These are phyloP conservation scores for Caenorhabditis afra DNA, from an alignment of 2,888 invertebrate genomes.

Conservation along the genomic window DNA sequence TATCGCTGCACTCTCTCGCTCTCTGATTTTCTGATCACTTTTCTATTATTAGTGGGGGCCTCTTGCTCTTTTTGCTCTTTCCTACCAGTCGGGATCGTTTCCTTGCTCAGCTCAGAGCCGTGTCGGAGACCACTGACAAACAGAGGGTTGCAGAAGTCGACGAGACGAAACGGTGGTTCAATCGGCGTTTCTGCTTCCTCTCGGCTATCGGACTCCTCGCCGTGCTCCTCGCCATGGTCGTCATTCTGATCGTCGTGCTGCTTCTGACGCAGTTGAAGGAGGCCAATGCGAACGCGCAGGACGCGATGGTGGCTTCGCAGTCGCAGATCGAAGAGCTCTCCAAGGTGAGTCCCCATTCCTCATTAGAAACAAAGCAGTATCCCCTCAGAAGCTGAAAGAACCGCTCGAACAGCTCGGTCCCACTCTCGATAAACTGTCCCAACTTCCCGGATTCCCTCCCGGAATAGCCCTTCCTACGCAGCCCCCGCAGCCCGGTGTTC, in stretches of 20 bases:
- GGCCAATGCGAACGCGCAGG: constrained; percentile 34
- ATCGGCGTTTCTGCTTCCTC: constrained; percentile 45
- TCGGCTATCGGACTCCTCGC: constrained; percentile 24
- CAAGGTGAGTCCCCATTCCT: constrained; percentile 15
- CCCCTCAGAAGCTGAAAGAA: constrained; percentile 39
- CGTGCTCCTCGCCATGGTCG: constrained; percentile 35
- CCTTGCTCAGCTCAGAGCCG: constrained; percentile 8
- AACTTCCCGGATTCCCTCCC: constrained; percentile 17
- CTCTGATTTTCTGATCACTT: constrained; percentile 43
- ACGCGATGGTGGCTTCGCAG: constrained; percentile 21
- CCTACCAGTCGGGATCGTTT: constrained; percentile 9
- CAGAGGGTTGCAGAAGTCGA: constrained; percentile 45
- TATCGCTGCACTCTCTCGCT: constrained; percentile 2
- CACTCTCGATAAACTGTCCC: constrained; percentile 32
- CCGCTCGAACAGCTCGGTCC: constrained; percentile 47
- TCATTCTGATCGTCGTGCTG: constrained; percentile 36
- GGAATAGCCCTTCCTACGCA: constrained; percentile 18
- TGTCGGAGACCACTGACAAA: constrained; percentile 31
- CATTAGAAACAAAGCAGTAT: too few species aligned
- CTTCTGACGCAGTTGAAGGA: constrained; percentile 42
- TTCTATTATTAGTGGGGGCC: constrained; percentile 35
- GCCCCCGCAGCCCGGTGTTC: constrained; percentile 24
- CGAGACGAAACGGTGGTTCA: constrained; percentile 57
- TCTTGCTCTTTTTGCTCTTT: constrained; percentile 5
- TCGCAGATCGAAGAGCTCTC: constrained; percentile 36